Evolutionary conservation across 2,797 vertebrate genomes (phyloP).

Genomic region (Dryobates pubescens): DNA sequence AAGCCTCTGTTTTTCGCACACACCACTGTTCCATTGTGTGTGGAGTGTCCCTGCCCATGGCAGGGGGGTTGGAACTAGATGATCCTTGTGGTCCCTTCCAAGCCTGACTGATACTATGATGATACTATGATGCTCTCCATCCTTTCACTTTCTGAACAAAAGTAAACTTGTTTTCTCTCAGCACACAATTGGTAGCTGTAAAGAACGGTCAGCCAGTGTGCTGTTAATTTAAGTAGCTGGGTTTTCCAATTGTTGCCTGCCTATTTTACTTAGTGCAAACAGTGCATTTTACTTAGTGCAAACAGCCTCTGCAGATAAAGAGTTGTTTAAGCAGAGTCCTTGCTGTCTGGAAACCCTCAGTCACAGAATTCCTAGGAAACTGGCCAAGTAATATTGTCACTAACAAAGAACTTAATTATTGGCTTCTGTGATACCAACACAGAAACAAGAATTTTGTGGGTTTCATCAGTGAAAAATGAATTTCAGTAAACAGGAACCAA

Average conservation of each 20-base stretch:
- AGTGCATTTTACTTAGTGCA: background rate
- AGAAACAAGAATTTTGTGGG: background rate
- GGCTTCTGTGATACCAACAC: background rate
- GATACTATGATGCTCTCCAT: background rate
- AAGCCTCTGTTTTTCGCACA: background rate
- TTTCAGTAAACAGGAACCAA: background rate
- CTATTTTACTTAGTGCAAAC: background rate
- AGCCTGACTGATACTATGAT: too few species aligned
- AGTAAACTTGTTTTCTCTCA: background rate
- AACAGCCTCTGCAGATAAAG: background rate
- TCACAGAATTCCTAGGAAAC: background rate
- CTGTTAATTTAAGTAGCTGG: background rate
- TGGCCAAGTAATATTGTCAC: background rate
- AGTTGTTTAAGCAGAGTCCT: background rate
- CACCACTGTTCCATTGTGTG: background rate
- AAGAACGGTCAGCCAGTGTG: background rate
- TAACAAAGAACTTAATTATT: background rate
- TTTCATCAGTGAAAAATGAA: background rate
- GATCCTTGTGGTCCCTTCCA: too few species aligned
- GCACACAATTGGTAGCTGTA: background rate
- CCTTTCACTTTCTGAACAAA: conserved; percentile 10
- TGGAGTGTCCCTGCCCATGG: too few species aligned
- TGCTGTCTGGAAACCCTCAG: background rate
- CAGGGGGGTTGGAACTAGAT: too few species aligned
- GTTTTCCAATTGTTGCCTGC: background rate